These are phyloP conservation scores for Hyperoplus lanceolatus DNA, from an alignment of 2,797 vertebrate species.

Conservation along the genomic window DNA sequence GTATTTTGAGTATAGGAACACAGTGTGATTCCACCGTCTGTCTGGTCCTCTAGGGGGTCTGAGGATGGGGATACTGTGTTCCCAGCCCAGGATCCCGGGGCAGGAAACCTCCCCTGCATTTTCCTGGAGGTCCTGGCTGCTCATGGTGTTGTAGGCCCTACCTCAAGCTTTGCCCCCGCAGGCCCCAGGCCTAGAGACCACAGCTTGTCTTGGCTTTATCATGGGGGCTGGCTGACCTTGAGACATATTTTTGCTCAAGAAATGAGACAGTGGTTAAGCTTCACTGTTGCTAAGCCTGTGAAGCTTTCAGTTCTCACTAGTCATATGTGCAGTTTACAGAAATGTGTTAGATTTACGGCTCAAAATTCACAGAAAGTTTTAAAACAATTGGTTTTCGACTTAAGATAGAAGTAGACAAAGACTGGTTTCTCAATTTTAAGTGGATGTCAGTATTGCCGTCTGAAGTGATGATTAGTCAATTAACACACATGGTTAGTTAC, in stretches of 20 bases:
- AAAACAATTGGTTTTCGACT: neutral
- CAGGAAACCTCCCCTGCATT: slow-evolving; percentile 88
- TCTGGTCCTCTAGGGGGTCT: slow-evolving; percentile 60
- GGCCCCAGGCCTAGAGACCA: slow-evolving; percentile 28
- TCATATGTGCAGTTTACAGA: neutral
- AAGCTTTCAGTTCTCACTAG: neutral
- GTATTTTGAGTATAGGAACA: slow-evolving; percentile 80
- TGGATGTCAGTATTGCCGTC: neutral
- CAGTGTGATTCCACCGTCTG: slow-evolving; percentile 58
- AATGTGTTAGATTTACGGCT: too few relatives aligned
- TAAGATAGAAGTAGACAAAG: neutral
- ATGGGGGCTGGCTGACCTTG: slow-evolving; percentile 26
- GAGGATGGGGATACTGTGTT: slow-evolving; percentile 78
- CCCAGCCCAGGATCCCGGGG: slow-evolving; percentile 73
- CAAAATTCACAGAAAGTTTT: neutral
- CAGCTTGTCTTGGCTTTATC: slow-evolving; percentile 41
- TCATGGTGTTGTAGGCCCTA: slow-evolving; percentile 38
- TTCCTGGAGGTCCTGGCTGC: slow-evolving; percentile 73
- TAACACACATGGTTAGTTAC: too few relatives aligned
- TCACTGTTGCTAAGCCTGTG: neutral
- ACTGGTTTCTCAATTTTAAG: neutral
- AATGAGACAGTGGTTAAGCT: slow-evolving; percentile 17
- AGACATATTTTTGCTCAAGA: slow-evolving; percentile 58
- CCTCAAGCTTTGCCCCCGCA: slow-evolving; percentile 34
- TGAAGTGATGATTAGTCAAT: neutral